Conservation (phyloP, 2,888 invertebrate genomes). For the Microctonus brassicae region DNA sequence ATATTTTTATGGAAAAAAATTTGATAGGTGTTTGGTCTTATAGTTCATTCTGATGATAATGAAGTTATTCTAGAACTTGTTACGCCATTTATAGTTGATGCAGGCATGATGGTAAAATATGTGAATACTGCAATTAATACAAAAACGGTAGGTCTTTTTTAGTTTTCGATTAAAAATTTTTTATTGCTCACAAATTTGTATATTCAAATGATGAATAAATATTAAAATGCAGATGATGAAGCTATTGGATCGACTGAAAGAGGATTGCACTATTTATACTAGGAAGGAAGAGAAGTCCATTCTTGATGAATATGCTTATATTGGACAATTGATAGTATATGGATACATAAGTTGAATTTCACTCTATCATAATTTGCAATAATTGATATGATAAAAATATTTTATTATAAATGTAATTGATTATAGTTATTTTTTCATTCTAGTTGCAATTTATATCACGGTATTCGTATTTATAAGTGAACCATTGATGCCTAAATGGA, state of each 20-base stretch:
- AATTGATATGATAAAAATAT: neutral
- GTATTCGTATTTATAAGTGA: neutral
- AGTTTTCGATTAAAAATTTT: neutral
- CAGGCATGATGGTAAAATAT: neutral
- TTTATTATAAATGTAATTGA: neutral
- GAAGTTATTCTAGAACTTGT: neutral
- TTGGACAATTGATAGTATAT: neutral
- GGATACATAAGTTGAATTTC: neutral
- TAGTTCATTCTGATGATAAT: neutral
- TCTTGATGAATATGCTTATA: neutral
- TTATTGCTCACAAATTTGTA: neutral
- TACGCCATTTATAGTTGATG: neutral
- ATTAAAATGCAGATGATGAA: neutral
- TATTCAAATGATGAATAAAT: too few species aligned
- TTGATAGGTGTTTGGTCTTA: slow-evolving; percentile 7
- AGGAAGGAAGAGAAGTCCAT: neutral
- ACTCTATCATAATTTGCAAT: neutral
- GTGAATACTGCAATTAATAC: neutral
- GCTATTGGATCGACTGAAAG: neutral
- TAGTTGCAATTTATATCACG: neutral
- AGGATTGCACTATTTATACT: neutral
- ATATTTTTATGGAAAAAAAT: neutral
- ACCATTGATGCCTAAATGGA: neutral
- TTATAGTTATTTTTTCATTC: neutral
- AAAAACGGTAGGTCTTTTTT: neutral